phyloP scores from a whole-genome alignment of 2,113 vertebrate genomes.

The Salvelinus alpinus region DNA sequence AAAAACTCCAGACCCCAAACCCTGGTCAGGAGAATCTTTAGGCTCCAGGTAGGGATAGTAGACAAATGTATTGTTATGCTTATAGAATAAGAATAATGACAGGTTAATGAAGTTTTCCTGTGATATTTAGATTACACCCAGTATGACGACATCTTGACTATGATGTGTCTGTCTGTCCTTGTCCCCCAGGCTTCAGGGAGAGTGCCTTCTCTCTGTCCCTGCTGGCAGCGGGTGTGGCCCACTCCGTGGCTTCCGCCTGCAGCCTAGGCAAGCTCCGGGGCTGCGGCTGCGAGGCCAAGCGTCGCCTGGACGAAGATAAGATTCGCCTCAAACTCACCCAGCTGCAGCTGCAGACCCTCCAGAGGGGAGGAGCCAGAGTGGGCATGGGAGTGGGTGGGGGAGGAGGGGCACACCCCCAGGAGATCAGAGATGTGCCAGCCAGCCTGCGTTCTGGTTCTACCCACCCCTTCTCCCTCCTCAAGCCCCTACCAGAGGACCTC shows the following conservation, averaged over 20 bases:
- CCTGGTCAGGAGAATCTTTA: too few species aligned
- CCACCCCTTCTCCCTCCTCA: constrained; percentile 71
- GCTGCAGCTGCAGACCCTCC: constrained; percentile 84
- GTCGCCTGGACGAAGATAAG: constrained; percentile 81
- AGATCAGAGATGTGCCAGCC: constrained; percentile 64
- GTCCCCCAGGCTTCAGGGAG: constrained; percentile 83
- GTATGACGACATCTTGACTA: neutral
- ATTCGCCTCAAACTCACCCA: constrained; percentile 85
- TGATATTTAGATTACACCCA: neutral
- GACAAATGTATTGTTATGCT: neutral
- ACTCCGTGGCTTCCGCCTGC: constrained; percentile 89
- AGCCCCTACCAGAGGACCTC: constrained; percentile 72
- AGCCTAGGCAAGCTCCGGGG: constrained; percentile 88
- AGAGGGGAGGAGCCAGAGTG: constrained; percentile 74
- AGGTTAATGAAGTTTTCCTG: neutral
- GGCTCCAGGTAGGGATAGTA: too few species aligned
- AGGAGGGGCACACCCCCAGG: constrained; percentile 52
- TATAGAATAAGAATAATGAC: neutral
- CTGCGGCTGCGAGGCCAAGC: constrained; percentile 86
- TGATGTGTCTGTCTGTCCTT: constrained; percentile 4
- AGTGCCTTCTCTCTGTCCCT: constrained; percentile 90
- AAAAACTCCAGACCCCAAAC: too few species aligned
- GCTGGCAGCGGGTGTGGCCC: constrained; percentile 89
- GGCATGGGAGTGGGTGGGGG: constrained; percentile 24
- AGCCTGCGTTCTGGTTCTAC: constrained; percentile 64